Evolutionary conservation across 2,888 invertebrate species (phyloP), one percentile per base, ranked within the genome.

Genomic region (Aporophyla nigra): DNA sequence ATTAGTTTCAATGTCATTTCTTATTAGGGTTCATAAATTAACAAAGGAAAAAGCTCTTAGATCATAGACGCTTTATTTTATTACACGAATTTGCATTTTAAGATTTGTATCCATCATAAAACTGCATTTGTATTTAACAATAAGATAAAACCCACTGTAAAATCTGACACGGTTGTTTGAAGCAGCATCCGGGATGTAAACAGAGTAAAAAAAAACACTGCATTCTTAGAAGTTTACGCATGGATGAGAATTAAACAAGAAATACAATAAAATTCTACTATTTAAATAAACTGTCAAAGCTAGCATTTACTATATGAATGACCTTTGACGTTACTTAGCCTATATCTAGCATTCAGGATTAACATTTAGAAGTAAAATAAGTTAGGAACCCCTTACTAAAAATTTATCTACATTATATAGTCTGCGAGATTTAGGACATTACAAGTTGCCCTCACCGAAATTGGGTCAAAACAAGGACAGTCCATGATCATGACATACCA

Each of bases 51-150:
- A 67, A 62, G 12, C 54, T 69, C 12, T 70, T 33, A 53, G 68
- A 58, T 69, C 6, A 27, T 69, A 67, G 5, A 33, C 21, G 7
- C 21, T 51, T 43, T 66, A 51, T 70, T 67, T 58, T 58, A 69
- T 62, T 24, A 33, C n/a, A 46, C 24, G 56, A 46, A 77, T 83
- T 81, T 71, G 70, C 69, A 78, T 81, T 79, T 75, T 84, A 81
- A 46, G 66, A 73, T 54, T 12, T 24, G 4, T 56, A 40, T 75
- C 24, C 21, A 61, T 33, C 69, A 71, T 71, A 74, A 80, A 56
- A 72, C 40, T 71, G 76, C 54, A 66, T 74, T 76, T 70, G 5
- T 51, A 21, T 54, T 65, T 46, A 56, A 76, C 73, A 71, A 70
- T 62, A 43, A 10, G 2, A 56, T 69, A 65, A 63, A 75, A 78